These are phyloP conservation scores for Drosophila infuscata DNA, from an alignment of 2,888 invertebrate genomes.

Conservation along the genomic window DNA sequence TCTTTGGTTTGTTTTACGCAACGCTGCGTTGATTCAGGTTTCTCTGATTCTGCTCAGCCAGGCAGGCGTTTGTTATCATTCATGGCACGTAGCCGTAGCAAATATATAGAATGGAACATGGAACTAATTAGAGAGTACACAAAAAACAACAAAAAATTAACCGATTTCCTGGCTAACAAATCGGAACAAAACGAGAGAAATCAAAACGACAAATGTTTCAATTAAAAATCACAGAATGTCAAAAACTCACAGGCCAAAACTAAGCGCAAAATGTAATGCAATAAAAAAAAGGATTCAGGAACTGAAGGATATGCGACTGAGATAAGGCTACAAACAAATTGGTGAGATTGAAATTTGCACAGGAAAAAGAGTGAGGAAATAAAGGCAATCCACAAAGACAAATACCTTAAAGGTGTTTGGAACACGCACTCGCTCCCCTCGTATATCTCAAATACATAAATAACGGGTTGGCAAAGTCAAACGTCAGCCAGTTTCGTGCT, in stretches of 20 bases:
- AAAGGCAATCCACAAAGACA: background rate
- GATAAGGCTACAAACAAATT: slow-evolving; percentile 7
- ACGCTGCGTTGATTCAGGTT: slow-evolving; percentile 36
- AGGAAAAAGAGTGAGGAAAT: background rate
- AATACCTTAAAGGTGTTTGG: slow-evolving; percentile 16
- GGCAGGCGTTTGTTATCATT: slow-evolving; percentile 35
- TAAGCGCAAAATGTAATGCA: background rate
- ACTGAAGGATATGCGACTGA: slow-evolving; percentile 7
- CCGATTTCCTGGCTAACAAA: slow-evolving; percentile 15
- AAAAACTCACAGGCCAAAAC: slow-evolving; percentile 21
- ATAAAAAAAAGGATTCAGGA: background rate
- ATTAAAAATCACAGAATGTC: slow-evolving; percentile 50
- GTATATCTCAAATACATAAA: slow-evolving; percentile 11
- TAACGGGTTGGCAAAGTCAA: slow-evolving; percentile 17
- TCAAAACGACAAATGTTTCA: slow-evolving; percentile 60
- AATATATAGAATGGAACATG: slow-evolving; percentile 45
- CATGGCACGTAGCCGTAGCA: slow-evolving; percentile 56
- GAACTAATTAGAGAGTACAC: slow-evolving; percentile 61
- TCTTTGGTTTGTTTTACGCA: slow-evolving; percentile 55
- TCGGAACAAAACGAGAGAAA: slow-evolving; percentile 3
- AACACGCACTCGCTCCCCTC: background rate
- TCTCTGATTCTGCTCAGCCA: slow-evolving; percentile 3
- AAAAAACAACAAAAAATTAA: slow-evolving; percentile 15
- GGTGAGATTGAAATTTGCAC: background rate
- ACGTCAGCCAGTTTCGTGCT: background rate